Base-by-base conservation (phyloP, 2,888 invertebrate genomes). In the Hirtodrosophila confusa region DNA sequence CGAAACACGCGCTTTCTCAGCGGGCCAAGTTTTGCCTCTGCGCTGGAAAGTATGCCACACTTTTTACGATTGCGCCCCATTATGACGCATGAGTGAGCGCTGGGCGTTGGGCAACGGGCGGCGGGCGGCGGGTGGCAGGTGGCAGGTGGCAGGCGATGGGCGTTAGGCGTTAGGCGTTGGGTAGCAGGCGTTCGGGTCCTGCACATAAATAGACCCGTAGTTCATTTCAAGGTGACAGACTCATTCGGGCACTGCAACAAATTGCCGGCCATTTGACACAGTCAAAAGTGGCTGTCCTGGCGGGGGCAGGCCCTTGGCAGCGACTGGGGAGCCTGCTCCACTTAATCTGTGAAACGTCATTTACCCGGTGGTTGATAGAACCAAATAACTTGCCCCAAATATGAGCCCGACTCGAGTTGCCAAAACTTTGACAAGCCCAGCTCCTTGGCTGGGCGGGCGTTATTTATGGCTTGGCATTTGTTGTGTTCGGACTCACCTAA, bases 401-500 rank as follows among this genome's bases (percentile, higher is more conserved):
- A 61, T 68, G 58, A 45, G 50, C 9, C 31, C 7, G 7, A 31
- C 7, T 8, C 3, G 17, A 9, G 9, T 12, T 29, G 12, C n/a
- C 12, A 12, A 29, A 72, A 51, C 23, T 51, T 71, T 60, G 65
- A 54, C 51, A 69, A 47, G 17, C 17, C 27, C 6, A 5, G 36
- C 29, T 51, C 45, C 4, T 7, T 24, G 53, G 5, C 48, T 35
- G 23, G 17, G 37, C 10, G 12, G 10, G 3, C 11, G 29, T 63
- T 48, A 80, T 80, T 61, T 64, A 62, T 75, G 56, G 17, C 39
- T n/a, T 37, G 10, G 6, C 43, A 57, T 69, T 54, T 60, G 43
- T 60, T 54, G 45, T 54, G 9, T 7, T 31, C 10, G 10, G 17
- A 91, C 92, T 92, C 87, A 94, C 94, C 94, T 93, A 97, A 94